These are phyloP conservation scores for Syngnathoides biaculeatus DNA, from an alignment of 2,113 vertebrate species.

Conservation along the genomic window DNA sequence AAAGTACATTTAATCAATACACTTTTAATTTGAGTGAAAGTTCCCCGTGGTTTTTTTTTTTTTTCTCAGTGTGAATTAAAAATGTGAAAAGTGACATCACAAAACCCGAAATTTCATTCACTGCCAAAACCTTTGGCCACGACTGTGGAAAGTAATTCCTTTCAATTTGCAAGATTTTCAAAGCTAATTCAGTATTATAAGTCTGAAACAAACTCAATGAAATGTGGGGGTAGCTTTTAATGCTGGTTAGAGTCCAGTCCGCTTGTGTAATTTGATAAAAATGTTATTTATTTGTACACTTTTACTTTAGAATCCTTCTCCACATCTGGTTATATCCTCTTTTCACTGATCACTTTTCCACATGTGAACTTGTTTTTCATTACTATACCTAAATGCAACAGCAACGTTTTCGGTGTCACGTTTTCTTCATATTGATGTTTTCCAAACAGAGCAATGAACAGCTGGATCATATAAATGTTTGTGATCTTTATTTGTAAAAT, in stretches of 20 bases:
- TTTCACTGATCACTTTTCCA: neutral
- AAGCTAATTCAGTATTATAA: constrained; percentile 7
- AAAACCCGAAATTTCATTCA: neutral
- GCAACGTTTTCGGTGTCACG: neutral
- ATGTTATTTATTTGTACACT: neutral
- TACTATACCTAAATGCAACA: neutral
- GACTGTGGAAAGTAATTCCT: neutral
- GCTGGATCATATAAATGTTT: constrained; percentile 1
- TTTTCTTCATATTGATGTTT: neutral
- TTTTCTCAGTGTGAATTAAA: neutral
- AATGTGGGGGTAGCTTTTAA: constrained; percentile 39
- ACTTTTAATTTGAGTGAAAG: neutral
- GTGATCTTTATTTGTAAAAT: constrained; percentile 1
- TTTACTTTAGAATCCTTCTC: neutral
- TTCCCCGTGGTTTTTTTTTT: neutral
- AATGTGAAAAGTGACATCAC: neutral
- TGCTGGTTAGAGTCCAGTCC: neutral
- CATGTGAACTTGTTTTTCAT: neutral
- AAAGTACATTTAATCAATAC: constrained; percentile 48
- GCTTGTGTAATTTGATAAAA: neutral
- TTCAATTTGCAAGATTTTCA: constrained; percentile 9
- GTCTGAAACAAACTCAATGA: constrained; percentile 9
- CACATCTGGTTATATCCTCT: neutral
- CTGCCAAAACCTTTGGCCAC: neutral
- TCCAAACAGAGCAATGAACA: neutral